These are phyloP conservation scores for Gymnocephalus cernua DNA, from an alignment of 2,113 vertebrate genomes.

Conservation along the genomic window DNA sequence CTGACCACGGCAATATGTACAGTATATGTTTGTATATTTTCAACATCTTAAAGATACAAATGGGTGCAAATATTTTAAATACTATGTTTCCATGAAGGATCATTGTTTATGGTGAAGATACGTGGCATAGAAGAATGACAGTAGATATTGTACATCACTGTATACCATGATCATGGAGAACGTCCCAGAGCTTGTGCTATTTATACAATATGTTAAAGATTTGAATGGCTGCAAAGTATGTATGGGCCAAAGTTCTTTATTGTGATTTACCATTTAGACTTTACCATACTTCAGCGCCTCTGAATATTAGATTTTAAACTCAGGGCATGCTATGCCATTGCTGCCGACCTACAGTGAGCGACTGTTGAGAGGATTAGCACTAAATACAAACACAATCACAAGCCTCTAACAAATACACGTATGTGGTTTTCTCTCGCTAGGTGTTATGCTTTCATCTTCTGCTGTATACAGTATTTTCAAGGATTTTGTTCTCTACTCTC, in stretches of 20 bases:
- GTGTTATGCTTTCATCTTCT: conserved; percentile 37
- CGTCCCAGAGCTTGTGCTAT: not conserved
- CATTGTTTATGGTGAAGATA: not conserved
- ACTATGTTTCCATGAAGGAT: not conserved
- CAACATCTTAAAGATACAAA: not conserved
- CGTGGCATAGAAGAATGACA: not conserved
- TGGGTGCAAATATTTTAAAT: not conserved
- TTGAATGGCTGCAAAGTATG: not conserved
- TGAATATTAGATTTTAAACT: not conserved
- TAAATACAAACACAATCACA: conserved; percentile 41
- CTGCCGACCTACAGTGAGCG: not conserved
- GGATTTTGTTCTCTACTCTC: conserved; percentile 16
- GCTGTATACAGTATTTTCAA: conserved; percentile 21
- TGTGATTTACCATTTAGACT: not conserved
- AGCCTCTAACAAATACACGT: conserved; percentile 11
- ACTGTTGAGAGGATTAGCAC: conserved; percentile 35
- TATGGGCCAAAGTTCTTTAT: not conserved
- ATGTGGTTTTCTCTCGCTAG: not conserved
- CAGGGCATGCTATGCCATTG: not conserved
- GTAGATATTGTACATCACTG: not conserved
- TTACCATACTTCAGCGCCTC: not conserved
- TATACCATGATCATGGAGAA: not conserved
- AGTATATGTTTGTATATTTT: not conserved
- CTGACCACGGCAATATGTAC: no score
- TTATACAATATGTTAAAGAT: not conserved